Evolutionary conservation across 2,888 invertebrate genomes (phyloP).

Genomic region (Phaedon cochleariae): DNA sequence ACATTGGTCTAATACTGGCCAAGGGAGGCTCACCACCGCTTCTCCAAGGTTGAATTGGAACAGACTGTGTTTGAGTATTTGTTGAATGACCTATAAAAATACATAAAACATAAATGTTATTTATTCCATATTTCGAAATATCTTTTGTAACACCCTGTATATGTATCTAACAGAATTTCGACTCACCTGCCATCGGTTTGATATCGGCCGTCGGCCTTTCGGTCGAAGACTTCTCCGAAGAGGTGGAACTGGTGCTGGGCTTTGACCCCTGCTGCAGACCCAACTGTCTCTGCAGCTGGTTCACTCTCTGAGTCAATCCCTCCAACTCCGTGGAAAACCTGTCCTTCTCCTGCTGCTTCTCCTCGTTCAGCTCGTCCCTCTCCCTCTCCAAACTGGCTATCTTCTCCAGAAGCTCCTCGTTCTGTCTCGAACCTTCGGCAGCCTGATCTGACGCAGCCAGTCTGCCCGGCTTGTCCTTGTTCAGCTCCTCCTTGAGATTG

Average conservation of each 20-base stretch:
- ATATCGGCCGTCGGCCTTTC: constrained; percentile 89
- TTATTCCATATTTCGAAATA: too few species aligned
- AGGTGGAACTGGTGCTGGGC: constrained; percentile 73
- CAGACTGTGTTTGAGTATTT: constrained; percentile 63
- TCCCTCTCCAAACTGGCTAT: constrained; percentile 74
- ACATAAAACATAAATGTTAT: background rate
- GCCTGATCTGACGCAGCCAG: constrained; percentile 62
- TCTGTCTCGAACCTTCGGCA: constrained; percentile 53
- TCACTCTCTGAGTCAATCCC: constrained; percentile 71
- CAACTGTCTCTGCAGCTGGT: constrained; percentile 63
- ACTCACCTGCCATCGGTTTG: constrained; percentile 87
- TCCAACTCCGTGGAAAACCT: constrained; percentile 74
- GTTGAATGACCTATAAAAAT: constrained; percentile 55
- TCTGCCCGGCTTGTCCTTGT: constrained; percentile 54
- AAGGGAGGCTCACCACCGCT: constrained; percentile 82
- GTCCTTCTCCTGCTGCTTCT: constrained; percentile 75
- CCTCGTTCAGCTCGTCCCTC: constrained; percentile 66
- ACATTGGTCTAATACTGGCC: constrained; percentile 93
- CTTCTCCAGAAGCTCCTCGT: constrained; percentile 65
- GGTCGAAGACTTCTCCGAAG: constrained; percentile 66
- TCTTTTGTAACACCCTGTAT: too few species aligned
- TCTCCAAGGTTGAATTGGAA: constrained; percentile 73
- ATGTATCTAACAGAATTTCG: constrained; percentile 19
- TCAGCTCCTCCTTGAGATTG: constrained; percentile 66
- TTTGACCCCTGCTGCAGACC: constrained; percentile 72